Conservation (phyloP, 2,113 vertebrate species). For the Oncorhynchus tshawytscha region DNA sequence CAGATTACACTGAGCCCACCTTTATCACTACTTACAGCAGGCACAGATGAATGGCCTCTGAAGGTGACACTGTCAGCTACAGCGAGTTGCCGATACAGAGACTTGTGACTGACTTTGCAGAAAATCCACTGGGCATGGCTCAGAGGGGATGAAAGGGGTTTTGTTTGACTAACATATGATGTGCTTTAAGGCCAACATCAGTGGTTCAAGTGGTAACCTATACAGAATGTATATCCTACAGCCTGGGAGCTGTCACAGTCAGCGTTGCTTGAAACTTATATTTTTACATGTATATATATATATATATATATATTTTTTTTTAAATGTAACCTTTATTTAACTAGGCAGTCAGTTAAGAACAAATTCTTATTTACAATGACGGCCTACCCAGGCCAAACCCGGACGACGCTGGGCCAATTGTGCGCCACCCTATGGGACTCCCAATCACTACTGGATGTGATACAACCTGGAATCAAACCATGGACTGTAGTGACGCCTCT, state of each 20-base stretch:
- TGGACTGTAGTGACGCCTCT: too few relatives aligned
- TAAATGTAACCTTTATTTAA: too few relatives aligned
- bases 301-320: too few relatives aligned
- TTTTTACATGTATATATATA: slow-evolving; percentile 3
- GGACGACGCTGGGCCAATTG: too few relatives aligned
- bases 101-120: slow-evolving; percentile 30
- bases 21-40: not conserved
- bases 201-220: slow-evolving; percentile 16
- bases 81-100: slow-evolving; percentile 33
- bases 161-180: slow-evolving; percentile 32
- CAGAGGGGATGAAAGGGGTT: slow-evolving; percentile 33
- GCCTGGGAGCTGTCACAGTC: slow-evolving; percentile 12
- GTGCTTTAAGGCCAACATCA: slow-evolving; percentile 22
- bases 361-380: too few relatives aligned
- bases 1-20: slow-evolving; percentile 22
- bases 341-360: too few relatives aligned
- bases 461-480: too few relatives aligned
- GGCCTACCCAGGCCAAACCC: too few relatives aligned
- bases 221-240: slow-evolving; percentile 23
- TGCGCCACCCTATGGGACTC: too few relatives aligned
- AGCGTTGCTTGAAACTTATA: slow-evolving; percentile 4
- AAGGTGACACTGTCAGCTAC: slow-evolving; percentile 44
- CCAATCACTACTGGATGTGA: too few relatives aligned
- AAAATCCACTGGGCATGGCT: slow-evolving; percentile 39
- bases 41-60: slow-evolving; percentile 21